phyloP scores from a whole-genome alignment of 2,888 invertebrate species.

The Thera britannica region DNA sequence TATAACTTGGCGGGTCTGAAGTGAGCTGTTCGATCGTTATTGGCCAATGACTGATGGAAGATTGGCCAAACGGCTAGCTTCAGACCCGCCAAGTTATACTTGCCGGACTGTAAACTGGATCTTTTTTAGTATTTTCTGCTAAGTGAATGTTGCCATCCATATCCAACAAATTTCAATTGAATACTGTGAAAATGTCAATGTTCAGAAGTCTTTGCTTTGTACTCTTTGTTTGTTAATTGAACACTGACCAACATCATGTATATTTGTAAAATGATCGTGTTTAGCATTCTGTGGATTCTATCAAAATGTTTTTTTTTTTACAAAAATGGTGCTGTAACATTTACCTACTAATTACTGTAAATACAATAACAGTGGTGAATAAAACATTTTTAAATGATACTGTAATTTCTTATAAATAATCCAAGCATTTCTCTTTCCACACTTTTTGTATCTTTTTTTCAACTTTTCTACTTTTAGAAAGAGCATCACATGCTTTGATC shows the following conservation, averaged over 20 bases:
- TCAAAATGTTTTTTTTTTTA: constrained; percentile 46
- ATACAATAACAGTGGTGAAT: constrained; percentile 28
- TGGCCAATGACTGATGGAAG: no score
- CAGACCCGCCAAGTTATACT: no score
- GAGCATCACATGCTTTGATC: constrained; percentile 55
- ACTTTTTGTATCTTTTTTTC: constrained; percentile 68
- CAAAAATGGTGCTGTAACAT: constrained; percentile 69
- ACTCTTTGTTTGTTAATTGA: background rate
- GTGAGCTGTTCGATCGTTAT: no score
- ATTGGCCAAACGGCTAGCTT: no score
- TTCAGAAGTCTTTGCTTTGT: no score
- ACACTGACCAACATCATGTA: background rate
- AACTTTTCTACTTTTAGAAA: constrained; percentile 64
- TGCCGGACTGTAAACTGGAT: no score
- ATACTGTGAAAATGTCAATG: no score
- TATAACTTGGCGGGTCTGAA: no score
- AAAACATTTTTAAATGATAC: constrained; percentile 22
- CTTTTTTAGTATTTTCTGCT: no score
- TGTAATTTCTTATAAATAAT: constrained; percentile 42
- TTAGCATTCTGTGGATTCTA: constrained; percentile 14
- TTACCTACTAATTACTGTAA: constrained; percentile 51
- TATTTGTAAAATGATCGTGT: constrained; percentile 9
- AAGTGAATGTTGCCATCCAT: no score
- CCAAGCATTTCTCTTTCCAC: constrained; percentile 77
- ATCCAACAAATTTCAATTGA: no score